Evolutionary conservation across 2,888 invertebrate species (phyloP), one percentile per base, ranked within the genome.

Genomic region (Drosophila formosana): DNA sequence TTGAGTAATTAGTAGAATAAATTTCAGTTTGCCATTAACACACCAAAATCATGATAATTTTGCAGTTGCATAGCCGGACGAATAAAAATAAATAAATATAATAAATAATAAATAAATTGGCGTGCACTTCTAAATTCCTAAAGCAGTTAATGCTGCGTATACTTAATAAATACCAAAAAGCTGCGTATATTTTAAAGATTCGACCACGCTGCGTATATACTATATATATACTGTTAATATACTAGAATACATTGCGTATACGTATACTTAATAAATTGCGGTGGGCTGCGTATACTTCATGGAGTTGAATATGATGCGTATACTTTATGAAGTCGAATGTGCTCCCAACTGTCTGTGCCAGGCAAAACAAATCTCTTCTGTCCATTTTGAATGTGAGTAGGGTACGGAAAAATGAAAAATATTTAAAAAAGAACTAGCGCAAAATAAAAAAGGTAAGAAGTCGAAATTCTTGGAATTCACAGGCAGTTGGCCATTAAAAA

Each of bases 401-500:
- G 39, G 39, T 41, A 18, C 7, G 39, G 7, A 41, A 41, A 41
- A 39, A 41, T 4, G 13, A 9, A 28, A 45, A 53, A 18, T 18
- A 4, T 1, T 26, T 32, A n/a, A 37, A 37, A 4, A 5, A 37
- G n/a, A 37, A 37, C 37, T 37, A 37, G 37, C n/a, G n/a, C 4
- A 51, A 25, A 25, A 8, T 26, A 6, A 41, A 4, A 45, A 32
- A 30, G 30, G n/a, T 45, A 9, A 11, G 28, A 3, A 13, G 9
- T 13, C 1, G 9, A 3, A n/a, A 47, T 57, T 37, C 57, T 57
- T 26, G 45, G 46, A 34, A 34, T 37, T 46, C 34, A 25, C 32
- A 34, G 9, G 8, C 47, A 23, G 9, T 32, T 26, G 7, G 7
- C 8, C 23, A 61, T 61, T 45, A 52, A 45, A 37, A 53, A 46